These are phyloP conservation scores for Microtus agrestis DNA, from an alignment of 2,797 vertebrate species.

Conservation along the genomic window DNA sequence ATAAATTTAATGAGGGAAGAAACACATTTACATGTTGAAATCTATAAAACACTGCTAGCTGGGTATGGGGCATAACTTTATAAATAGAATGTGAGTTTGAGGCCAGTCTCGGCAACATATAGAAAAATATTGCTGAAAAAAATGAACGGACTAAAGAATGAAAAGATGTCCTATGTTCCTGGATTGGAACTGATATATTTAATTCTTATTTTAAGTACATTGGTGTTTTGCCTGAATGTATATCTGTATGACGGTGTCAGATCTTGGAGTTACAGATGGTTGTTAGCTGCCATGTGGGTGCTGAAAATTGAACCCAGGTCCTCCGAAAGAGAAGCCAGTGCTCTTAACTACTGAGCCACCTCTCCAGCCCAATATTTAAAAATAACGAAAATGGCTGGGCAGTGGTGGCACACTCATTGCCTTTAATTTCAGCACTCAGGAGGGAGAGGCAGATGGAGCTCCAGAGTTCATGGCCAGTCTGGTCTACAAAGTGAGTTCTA, in stretches of 20 bases:
- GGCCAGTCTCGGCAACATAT: background rate
- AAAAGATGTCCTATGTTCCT: background rate
- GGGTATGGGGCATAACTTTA: background rate
- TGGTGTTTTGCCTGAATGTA: no score
- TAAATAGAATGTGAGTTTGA: background rate
- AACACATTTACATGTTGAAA: slow-evolving; percentile 23
- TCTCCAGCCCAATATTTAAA: background rate
- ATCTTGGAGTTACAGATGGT: no score
- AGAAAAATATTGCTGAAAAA: background rate
- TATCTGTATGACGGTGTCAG: no score
- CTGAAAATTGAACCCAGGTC: no score
- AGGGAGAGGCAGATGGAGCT: background rate
- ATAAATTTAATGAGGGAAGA: slow-evolving; percentile 14
- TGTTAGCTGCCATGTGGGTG: no score
- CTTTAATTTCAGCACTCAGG: background rate
- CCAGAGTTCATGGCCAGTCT: background rate
- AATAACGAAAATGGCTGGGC: background rate
- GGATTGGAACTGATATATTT: background rate
- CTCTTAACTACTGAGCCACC: no score
- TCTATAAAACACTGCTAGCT: background rate
- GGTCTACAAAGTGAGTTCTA: background rate
- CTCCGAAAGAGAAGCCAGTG: no score
- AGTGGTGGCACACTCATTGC: background rate
- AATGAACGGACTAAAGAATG: background rate
- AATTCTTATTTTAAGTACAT: no score